Evolutionary conservation across 1,140 invertebrate species (phyloP), one percentile per base, ranked within the genome.

Genomic region (Cydia amplana): DNA sequence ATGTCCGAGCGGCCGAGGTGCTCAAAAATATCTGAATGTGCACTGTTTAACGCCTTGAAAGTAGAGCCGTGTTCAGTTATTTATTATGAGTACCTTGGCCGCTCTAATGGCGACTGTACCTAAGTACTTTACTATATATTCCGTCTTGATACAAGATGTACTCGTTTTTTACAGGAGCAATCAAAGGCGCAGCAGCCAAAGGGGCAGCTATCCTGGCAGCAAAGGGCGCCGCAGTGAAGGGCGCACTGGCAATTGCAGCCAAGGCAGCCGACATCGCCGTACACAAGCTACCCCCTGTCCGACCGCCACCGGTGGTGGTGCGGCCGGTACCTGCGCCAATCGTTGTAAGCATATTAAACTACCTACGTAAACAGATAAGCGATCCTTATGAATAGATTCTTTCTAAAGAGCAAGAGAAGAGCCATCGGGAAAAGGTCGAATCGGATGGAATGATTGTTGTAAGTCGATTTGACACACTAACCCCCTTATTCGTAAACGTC

Each of bases 111-210:
- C 28, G 28, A 28, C 3, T 28, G 1, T 28, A 28, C 3, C 28
- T 28, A 28, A 36, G 32, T 36, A 7, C 6, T 40, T 40, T 10
- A 0, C 9, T 10, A 40, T 40, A 40, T 23, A 9, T 72, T n/a
- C n/a, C 23, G n/a, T n/a, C 46, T 49, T 49, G 16, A 49, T 46
- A 46, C 55, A 23, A 60, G 1, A 23, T 60, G 16, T 60, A 60
- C 20, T 23, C 12, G 23, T 60, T 23, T 55, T 55, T 18, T 55
- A 20, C 55, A 60, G 55, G 55, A n/a, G 67, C 60, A 18, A 75
- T 74, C 14, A 79, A 77, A 49, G 77, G 73, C 5, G 73, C 74
- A 18, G 63, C 72, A 23, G 55, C 74, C 25, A 78, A 78, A n/a
- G 77, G 74, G 5, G 78, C 76, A 25, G 77, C 74, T 0, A 16